Evolutionary conservation across 1,140 invertebrate genomes (phyloP), one percentile per base, ranked within the genome.

Genomic region (Diuraphis noxia): DNA sequence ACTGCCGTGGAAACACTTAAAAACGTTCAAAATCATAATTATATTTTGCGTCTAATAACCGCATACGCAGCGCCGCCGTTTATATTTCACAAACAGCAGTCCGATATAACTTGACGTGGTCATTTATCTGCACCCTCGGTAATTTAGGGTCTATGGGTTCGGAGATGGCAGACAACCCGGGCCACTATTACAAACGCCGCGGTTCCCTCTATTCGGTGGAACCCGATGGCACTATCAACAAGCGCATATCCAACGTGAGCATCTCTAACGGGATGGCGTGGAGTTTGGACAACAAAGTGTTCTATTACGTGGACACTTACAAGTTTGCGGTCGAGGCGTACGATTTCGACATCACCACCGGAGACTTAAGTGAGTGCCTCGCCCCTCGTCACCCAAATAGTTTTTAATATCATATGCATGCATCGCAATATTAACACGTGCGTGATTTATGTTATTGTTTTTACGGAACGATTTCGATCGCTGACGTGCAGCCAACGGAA

Each of bases 181-280:
- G 89, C 2, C 89, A 91, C 8, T 91, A 91, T 7, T 13, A 91
- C 36, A 91, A 81, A 13, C 77, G 0, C 9, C 40, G 43, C 13
- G 89, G 89, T 19, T 21, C 77, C 1, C 23, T 91, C 36, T 91
- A n/a, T 34, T 91, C 89, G 25, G 17, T 91, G 3, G 89, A 91
- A 38, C 34, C 9, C 2, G 89, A 91, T 34, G 89, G 89, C 10
- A 38, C 89, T 3, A 17, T 91, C 34, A 36, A 40, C 21, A 81
- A 81, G 36, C 72, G 89, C 9, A 49, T 91, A 34, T 25, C 41
- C 23, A 82, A 93, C 34, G 87, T 94, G 23, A 91, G 86, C 17
- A 94, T 95, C 36, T 94, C 94, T 0, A 95, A 95, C 92, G 95
- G 95, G 6, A 88, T 95, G 23, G 94, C 94, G 0, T 95, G 95